Conservation (phyloP, 2,113 vertebrate genomes). For the Onychostruthus taczanowskii region DNA sequence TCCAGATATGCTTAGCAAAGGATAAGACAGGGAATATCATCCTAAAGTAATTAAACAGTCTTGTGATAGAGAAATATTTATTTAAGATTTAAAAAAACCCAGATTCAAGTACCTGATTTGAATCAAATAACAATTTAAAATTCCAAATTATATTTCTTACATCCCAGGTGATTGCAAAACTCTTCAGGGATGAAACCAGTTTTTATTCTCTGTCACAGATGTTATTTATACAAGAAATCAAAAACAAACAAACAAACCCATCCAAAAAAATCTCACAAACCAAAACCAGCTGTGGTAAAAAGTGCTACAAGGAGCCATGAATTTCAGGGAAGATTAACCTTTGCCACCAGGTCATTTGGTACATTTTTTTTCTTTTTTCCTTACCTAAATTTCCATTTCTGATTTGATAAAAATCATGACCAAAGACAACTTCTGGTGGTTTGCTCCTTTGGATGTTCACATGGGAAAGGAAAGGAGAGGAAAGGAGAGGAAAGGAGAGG, state of each 20-base stretch:
- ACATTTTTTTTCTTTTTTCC: background rate
- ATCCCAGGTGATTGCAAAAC: background rate
- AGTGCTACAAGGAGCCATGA: background rate
- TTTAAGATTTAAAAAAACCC: background rate
- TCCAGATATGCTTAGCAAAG: background rate
- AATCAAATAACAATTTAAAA: background rate
- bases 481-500: too few relatives aligned
- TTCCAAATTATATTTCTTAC: background rate
- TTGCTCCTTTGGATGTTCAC: background rate
- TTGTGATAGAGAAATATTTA: background rate
- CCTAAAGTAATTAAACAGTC: background rate
- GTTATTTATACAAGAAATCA: background rate
- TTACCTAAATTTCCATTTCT: background rate
- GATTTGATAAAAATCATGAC: background rate
- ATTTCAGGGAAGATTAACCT: background rate
- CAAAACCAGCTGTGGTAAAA: background rate
- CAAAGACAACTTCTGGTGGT: background rate
- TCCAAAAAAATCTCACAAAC: background rate
- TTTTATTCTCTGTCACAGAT: background rate
- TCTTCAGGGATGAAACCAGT: background rate
- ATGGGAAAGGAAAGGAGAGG: fast-evolving
- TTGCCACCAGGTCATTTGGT: background rate
- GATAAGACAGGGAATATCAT: background rate
- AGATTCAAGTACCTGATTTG: background rate
- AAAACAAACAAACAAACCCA: background rate